Base-by-base conservation (phyloP, 2,888 invertebrate genomes). In the Thymelicus sylvestris region DNA sequence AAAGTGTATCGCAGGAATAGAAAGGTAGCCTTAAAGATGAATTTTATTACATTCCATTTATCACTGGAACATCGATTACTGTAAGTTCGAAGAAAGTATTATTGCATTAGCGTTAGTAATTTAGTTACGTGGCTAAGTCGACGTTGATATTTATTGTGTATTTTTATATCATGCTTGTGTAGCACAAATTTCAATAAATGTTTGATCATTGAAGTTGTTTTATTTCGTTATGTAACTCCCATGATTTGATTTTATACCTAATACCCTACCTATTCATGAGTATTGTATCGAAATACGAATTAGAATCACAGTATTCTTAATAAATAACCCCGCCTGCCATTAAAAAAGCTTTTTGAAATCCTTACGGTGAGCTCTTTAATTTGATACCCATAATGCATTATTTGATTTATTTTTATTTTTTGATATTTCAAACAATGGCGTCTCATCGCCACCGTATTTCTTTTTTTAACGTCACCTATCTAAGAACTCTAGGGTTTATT, bases 141-240 rank as follows among this genome's bases (percentile, higher is more conserved):
- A 86, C 87, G 89, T 92, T 92, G 87, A 92, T 93, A 93, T 92
- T 93, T 92, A 93, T 92, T 91, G 87, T 90, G 91, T 93, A 92
- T 93, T 93, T 93, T 93, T 93, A 90, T 92, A 93, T 90, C 86
- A 92, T 87, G 93, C 93, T 93, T 93, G 83, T 92, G 92, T 93
- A 92, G 93, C 93, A 93, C 93, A 93, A 93, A 93, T 91, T 91
- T 90, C 91, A 93, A 90, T 93, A 93, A 92, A 93, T 92, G 91
- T 92, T 92, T 92, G 89, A 88, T 87, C 85, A 80, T 77, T 78
- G 66, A 80, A 77, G 8, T 10, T 66, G 2, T 39, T 68, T 68
- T 59, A 55, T 67, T 62, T 50, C 12, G 41, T 13, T 2, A 39
- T 13, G 24, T 50, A 48, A 48, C 44, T 64, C 19, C 38, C 13